phyloP scores from a whole-genome alignment of 2,113 vertebrate species.

The Microcebus murinus region DNA sequence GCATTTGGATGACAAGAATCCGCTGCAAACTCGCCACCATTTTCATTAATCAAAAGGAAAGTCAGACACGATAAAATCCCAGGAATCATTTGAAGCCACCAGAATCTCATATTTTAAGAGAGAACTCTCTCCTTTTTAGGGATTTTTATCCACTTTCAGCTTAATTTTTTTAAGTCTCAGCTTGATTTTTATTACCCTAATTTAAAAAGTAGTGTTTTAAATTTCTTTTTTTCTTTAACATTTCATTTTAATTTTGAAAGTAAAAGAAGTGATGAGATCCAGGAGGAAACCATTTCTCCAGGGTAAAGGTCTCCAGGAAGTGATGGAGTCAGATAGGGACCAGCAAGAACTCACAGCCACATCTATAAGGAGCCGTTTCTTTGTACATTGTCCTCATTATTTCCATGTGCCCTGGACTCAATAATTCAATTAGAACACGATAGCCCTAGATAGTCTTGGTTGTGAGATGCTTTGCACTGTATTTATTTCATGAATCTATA shows the following conservation, averaged over 20 bases:
- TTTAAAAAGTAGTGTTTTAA: background rate
- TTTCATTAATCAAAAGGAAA: background rate
- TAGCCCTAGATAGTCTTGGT: too few species aligned
- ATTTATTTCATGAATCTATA: rapidly evolving
- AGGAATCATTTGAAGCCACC: background rate
- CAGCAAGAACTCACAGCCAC: rapidly evolving
- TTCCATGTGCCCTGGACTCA: rapidly evolving
- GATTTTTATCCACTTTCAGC: background rate
- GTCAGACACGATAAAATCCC: background rate
- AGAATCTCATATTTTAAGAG: background rate
- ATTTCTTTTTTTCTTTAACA: background rate
- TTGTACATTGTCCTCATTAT: rapidly evolving
- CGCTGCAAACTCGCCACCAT: rapidly evolving
- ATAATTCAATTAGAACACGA: rapidly evolving
- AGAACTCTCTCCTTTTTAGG: background rate
- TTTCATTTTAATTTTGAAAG: background rate
- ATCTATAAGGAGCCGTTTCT: rapidly evolving
- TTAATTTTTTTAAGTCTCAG: background rate
- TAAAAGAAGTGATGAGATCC: background rate
- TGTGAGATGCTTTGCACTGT: rapidly evolving
- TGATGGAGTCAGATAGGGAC: rapidly evolving
- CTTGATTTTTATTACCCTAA: background rate
- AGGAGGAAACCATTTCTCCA: background rate
- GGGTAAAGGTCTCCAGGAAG: background rate
- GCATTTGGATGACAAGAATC: background rate